These are phyloP conservation scores for Euleptes europaea DNA, from an alignment of 2,113 vertebrate genomes.

Conservation along the genomic window DNA sequence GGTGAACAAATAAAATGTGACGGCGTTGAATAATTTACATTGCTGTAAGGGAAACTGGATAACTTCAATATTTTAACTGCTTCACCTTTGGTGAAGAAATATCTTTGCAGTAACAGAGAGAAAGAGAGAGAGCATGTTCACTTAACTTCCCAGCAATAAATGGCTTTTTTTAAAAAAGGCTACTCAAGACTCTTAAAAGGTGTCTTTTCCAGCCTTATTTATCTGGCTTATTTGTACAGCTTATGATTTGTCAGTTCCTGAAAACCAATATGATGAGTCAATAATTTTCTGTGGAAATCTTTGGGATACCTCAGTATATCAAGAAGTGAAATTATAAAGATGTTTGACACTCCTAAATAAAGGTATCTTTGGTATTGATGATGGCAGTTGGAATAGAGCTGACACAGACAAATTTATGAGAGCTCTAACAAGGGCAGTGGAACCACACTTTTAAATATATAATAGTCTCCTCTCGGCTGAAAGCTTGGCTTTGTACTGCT, in stretches of 20 bases:
- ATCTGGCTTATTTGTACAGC: constrained; percentile 21
- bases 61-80: constrained; percentile 14
- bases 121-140: background rate
- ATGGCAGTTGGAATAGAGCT: constrained; percentile 55
- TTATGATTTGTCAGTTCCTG: constrained; percentile 31
- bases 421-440: constrained; percentile 43
- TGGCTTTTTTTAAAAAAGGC: background rate
- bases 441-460: constrained; percentile 59
- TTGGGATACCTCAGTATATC: constrained; percentile 22
- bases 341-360: constrained; percentile 54
- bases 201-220: constrained; percentile 1
- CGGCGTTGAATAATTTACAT: constrained; percentile 22
- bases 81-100: constrained; percentile 30
- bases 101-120: background rate
- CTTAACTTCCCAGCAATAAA: background rate
- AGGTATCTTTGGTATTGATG: constrained; percentile 46
- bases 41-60: background rate
- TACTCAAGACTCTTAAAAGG: background rate
- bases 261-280: constrained; percentile 24
- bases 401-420: constrained; percentile 54
- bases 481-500: constrained; percentile 35
- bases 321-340: constrained; percentile 54
- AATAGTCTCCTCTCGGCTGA: constrained; percentile 37
- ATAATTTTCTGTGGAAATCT: constrained; percentile 31
- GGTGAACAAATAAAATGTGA: constrained; percentile 25